Percentiles rank a stretch among this genome's conserved stretches.
phyloP scores from a whole-genome alignment of 1,140 invertebrate genomes.

The Penaeus vannamei region DNA sequence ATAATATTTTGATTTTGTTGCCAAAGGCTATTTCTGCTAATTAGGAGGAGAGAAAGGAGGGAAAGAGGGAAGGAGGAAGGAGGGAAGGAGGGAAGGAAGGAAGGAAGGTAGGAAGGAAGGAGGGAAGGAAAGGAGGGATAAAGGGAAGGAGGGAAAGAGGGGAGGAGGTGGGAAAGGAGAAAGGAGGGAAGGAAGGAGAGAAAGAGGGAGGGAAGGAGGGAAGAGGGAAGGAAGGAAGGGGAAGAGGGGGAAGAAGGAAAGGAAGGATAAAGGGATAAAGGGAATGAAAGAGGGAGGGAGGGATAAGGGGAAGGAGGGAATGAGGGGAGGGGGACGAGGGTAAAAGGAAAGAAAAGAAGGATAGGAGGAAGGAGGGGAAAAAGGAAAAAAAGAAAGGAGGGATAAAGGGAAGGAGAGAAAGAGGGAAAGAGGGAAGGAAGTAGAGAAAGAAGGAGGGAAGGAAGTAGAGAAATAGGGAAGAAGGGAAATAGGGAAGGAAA shows the following conservation, averaged over 20 bases:
- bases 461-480: background rate
- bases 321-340: background rate
- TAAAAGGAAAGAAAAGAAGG: background rate
- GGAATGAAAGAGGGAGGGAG: too few relatives aligned
- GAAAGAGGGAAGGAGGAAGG: background rate
- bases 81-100: background rate
- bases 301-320: background rate
- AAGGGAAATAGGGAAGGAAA: background rate
- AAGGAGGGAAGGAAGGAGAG: background rate
- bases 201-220: background rate
- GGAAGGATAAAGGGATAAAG: too few relatives aligned
- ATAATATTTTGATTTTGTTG: too few relatives aligned
- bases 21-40: background rate
- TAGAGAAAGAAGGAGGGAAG: background rate
- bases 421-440: background rate
- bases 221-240: background rate
- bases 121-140: background rate
- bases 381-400: background rate
- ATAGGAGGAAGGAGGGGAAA: background rate
- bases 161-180: background rate
- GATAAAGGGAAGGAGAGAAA: background rate
- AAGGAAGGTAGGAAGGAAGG: background rate
- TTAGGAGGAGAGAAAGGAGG: background rate
- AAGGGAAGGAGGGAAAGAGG: slow-evolving; percentile 24
- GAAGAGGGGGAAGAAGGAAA: too few relatives aligned